Evolutionary conservation across 2,113 vertebrate genomes (phyloP).

Genomic region (Tetrax tetrax): DNA sequence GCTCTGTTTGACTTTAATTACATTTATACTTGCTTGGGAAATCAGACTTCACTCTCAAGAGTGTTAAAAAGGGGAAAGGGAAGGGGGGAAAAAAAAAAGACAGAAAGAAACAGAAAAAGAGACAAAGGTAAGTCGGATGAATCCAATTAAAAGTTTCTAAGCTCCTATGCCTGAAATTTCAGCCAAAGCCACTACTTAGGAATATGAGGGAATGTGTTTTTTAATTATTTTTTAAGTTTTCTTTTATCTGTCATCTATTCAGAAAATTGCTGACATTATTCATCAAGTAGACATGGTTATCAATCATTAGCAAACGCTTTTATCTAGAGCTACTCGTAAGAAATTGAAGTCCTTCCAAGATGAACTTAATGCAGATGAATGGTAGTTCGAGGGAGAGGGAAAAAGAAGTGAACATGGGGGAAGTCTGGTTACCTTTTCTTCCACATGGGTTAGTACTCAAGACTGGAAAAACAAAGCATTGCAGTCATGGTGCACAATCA

Average conservation of each 20-base stretch:
- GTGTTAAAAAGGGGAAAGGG: conserved; percentile 30
- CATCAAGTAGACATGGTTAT: conserved; percentile 13
- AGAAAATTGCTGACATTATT: conserved; percentile 7
- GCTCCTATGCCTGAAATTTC: neutral
- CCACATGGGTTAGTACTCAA: neutral
- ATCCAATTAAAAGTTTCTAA: conserved; percentile 55
- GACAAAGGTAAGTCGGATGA: neutral
- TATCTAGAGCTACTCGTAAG: neutral
- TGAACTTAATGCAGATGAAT: neutral
- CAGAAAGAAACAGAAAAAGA: neutral
- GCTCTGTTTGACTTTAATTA: conserved; percentile 71
- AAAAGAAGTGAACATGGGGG: neutral
- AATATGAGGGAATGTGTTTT: neutral
- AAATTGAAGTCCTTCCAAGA: conserved; percentile 35
- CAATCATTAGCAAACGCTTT: conserved; percentile 20
- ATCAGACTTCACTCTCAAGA: conserved; percentile 61
- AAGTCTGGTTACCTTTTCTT: neutral
- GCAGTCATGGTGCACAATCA: neutral
- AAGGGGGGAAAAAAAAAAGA: neutral
- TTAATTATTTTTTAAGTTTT: conserved; percentile 27
- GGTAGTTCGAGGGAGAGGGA: neutral
- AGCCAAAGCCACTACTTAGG: neutral
- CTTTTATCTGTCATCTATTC: neutral
- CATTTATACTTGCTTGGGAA: conserved; percentile 66
- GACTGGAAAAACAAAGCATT: neutral